phyloP scores from a whole-genome alignment of 2,888 invertebrate species.

The Amiota communis region DNA sequence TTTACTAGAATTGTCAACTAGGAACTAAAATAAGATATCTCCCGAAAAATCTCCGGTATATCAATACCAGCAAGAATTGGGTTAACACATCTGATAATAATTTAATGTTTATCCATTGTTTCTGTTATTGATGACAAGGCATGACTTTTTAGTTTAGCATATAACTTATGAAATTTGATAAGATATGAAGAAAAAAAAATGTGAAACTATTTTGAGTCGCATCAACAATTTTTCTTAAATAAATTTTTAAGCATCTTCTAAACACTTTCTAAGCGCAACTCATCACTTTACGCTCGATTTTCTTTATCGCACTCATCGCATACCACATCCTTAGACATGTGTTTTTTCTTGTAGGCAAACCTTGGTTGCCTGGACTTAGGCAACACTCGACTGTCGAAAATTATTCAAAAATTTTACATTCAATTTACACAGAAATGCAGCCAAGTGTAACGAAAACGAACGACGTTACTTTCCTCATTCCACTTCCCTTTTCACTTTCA shows the following conservation, averaged over 20 bases:
- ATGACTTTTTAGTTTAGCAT: not conserved
- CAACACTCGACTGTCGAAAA: conserved; percentile 33
- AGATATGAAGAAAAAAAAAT: too few species aligned
- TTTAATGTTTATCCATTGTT: too few species aligned
- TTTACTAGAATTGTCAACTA: too few species aligned
- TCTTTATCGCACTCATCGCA: conserved; percentile 15
- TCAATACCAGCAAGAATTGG: too few species aligned
- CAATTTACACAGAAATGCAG: conserved; percentile 56
- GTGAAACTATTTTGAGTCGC: not conserved
- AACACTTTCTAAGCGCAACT: conserved; percentile 61
- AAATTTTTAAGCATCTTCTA: conserved; percentile 66
- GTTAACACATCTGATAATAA: too few species aligned
- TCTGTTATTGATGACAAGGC: too few species aligned
- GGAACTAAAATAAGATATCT: too few species aligned
- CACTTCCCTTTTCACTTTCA: too few species aligned
- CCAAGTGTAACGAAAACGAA: not conserved
- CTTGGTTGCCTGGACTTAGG: not conserved
- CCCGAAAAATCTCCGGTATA: too few species aligned
- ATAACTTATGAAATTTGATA: too few species aligned
- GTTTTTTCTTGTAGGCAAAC: not conserved
- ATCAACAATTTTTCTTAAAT: conserved; percentile 44
- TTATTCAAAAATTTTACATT: conserved; percentile 69
- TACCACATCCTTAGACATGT: too few species aligned
- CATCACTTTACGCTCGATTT: conserved; percentile 41
- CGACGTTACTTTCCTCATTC: not conserved